Conservation (phyloP, 2,113 vertebrate genomes). For the Actinemys pallida region DNA sequence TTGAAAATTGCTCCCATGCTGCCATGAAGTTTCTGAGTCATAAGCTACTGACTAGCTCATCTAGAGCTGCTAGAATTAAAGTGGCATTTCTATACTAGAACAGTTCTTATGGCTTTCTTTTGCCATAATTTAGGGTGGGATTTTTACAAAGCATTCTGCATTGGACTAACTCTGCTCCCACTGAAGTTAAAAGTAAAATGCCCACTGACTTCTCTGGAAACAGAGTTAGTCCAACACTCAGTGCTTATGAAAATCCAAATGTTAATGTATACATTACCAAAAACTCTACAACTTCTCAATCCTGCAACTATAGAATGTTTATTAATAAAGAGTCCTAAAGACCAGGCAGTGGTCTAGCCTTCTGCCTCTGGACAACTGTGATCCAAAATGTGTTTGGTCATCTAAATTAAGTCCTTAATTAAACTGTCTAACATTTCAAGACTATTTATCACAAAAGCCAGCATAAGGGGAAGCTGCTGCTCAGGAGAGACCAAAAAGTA, state of each 20-base stretch:
- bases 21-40: rapidly evolving
- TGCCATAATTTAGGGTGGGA: not conserved
- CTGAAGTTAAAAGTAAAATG: not conserved
- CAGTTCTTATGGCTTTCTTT: rapidly evolving
- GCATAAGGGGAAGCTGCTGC: not conserved
- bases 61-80: not conserved
- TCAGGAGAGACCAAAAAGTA: not conserved
- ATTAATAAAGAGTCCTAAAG: not conserved
- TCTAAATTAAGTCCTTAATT: too few relatives aligned
- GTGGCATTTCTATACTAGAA: not conserved
- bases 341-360: not conserved
- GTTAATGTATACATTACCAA: not conserved
- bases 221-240: not conserved
- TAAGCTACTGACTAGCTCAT: too few relatives aligned
- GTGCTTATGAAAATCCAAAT: too few relatives aligned
- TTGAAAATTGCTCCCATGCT: not conserved
- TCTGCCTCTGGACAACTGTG: not conserved
- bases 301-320: not conserved
- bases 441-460: not conserved
- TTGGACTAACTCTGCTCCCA: rapidly evolving
- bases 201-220: not conserved
- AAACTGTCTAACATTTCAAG: not conserved
- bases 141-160: not conserved
- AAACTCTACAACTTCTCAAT: not conserved
- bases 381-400: not conserved